Base-by-base conservation (phyloP, 2,113 vertebrate species). In the Heteronetta atricapilla region DNA sequence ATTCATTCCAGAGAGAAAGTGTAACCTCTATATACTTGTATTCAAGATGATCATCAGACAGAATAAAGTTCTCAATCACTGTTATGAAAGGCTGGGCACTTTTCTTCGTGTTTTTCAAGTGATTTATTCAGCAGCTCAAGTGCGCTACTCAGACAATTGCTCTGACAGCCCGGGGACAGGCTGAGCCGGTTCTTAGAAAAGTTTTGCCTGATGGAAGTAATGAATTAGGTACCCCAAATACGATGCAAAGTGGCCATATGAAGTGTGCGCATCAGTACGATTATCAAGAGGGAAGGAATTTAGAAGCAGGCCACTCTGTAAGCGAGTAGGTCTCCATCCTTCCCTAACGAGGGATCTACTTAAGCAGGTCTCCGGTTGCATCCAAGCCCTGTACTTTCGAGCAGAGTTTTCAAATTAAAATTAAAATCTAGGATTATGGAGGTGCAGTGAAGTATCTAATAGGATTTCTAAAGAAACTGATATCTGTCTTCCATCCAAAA, bases 201-300 rank as follows among this genome's bases (percentile, higher is more conserved):
- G 60, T 26, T 69, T 19, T 50, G 20, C 50, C 29, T 13, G 34
- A 34, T 64, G 33, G 34, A 52, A 81, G 6, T 8, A 9, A 64
- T 59, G 33, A 29, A 31, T 34, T 19, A 70, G 81, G 11, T 3
- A 46, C 42, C 76, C 17, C 9, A 69, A 73, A 75, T 1, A 19
- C 1, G 68, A 74, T 9, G 28, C 50, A 58, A 74, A 62, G 60
- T 34, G 44, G 55, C 33, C 21, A 2, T 3, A 7, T 2, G 38
- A 29, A 13, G 38, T 11, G 40, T 3, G 23, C 25, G 0, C 33
- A 8, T 3, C 1, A 18, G 20, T 20, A 14, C 44, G 16, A 9
- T 34, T 36, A 34, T 4, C 11, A 4, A 78, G 55, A 42, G 34
- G 53, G 19, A 60, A 34, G 29, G 44, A 42, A 72, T 34, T 59